A percentile compares a stretch with the other conserved stretches of the same genome.
phyloP scores from a whole-genome alignment of 2,797 vertebrate genomes.

The Cheirogaleus major region DNA sequence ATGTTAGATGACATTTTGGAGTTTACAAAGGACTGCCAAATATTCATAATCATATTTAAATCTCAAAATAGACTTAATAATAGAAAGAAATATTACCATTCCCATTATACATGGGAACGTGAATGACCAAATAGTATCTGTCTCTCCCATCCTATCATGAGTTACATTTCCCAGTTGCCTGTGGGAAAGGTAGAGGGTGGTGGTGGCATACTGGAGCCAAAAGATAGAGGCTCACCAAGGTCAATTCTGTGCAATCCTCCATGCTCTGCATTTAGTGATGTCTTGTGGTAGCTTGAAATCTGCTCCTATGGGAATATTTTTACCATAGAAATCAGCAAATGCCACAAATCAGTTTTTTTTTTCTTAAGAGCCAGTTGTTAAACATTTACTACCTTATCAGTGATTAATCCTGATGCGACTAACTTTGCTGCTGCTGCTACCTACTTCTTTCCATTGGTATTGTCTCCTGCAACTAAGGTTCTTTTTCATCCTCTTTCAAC shows the following conservation, averaged over 20 bases:
- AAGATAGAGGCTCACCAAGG: not conserved
- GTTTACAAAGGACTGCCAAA: not conserved
- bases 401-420: not conserved
- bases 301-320: not conserved
- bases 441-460: not conserved
- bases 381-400: not conserved
- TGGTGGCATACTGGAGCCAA: rapidly evolving
- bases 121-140: not conserved
- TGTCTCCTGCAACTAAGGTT: not conserved
- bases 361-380: not conserved
- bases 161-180: not conserved
- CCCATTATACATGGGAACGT: not conserved
- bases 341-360: not conserved
- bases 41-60: not conserved
- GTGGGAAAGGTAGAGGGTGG: not conserved
- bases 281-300: not conserved
- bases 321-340: not conserved
- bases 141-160: not conserved
- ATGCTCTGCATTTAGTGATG: not conserved
- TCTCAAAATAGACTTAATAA: not conserved
- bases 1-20: not conserved
- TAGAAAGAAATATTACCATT: not conserved
- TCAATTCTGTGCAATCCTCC: not conserved
- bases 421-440: not conserved
- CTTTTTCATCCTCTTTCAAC: not conserved